Conservation (phyloP, 2,113 vertebrate species). For the Lepidothrix coronata region DNA sequence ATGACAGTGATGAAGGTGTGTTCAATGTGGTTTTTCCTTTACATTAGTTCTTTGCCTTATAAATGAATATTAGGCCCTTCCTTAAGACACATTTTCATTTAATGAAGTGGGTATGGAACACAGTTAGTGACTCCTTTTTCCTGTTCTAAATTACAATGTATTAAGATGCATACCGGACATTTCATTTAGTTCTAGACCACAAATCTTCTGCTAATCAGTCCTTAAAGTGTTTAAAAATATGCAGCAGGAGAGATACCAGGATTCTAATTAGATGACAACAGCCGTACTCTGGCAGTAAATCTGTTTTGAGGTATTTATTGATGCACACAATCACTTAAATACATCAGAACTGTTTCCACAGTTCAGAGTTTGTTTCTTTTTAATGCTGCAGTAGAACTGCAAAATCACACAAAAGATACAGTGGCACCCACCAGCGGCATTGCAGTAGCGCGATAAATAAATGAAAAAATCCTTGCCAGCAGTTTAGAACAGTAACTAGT, state of each 20-base stretch:
- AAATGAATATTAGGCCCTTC: not conserved
- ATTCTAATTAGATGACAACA: constrained; percentile 44
- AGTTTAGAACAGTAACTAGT: not conserved
- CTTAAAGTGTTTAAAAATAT: constrained; percentile 23
- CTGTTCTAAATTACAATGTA: not conserved
- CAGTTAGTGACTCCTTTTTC: not conserved
- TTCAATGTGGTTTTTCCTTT: not conserved
- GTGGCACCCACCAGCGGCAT: not conserved
- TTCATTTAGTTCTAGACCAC: constrained; percentile 34
- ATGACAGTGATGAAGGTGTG: not conserved
- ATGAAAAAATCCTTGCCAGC: not conserved
- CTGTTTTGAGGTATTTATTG: not conserved
- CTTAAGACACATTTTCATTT: not conserved
- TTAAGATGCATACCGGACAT: not conserved
- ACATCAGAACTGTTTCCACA: not conserved
- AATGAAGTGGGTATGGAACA: not conserved
- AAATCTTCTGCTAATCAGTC: constrained; percentile 46
- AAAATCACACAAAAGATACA: not conserved
- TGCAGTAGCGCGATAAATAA: not conserved
- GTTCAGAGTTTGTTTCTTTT: constrained; percentile 9
- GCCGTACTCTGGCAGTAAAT: constrained; percentile 3
- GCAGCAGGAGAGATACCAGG: constrained; percentile 17
- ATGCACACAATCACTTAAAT: not conserved
- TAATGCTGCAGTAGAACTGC: not conserved
- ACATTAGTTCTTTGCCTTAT: not conserved